Conservation (phyloP, 2,888 invertebrate species). For the Callimorpha dominula region DNA sequence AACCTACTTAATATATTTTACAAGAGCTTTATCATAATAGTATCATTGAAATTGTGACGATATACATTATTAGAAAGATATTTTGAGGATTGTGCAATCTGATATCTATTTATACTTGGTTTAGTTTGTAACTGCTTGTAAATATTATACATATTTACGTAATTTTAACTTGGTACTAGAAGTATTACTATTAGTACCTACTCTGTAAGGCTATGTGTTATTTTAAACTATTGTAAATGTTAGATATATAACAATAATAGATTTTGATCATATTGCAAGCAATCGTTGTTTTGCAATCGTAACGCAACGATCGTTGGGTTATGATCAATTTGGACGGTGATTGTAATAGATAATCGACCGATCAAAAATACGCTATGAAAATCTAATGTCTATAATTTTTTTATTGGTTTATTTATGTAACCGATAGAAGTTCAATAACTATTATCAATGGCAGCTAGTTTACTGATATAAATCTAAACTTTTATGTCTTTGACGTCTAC, state of each 20-base stretch:
- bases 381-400: background rate
- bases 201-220: constrained; percentile 9
- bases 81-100: constrained; percentile 55
- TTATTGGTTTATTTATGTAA: background rate
- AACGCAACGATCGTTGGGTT: background rate
- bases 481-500: background rate
- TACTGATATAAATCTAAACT: background rate
- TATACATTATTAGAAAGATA: constrained; percentile 17
- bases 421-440: background rate
- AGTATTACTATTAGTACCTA: constrained; percentile 51
- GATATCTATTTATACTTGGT: constrained; percentile 32
- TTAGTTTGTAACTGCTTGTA: constrained; percentile 32
- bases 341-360: background rate
- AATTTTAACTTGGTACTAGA: constrained; percentile 50
- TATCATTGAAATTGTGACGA: background rate
- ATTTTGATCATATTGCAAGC: background rate
- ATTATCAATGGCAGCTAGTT: constrained; percentile 11
- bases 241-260: background rate
- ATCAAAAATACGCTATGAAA: background rate
- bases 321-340: background rate
- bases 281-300: background rate
- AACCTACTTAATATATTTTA: background rate
- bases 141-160: constrained; percentile 22
- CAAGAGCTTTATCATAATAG: background rate
- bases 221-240: background rate